Percentiles rank a stretch among this genome's conserved stretches.
Conservation (phyloP, 2,888 invertebrate species). For the Oxystoma pomonae region DNA sequence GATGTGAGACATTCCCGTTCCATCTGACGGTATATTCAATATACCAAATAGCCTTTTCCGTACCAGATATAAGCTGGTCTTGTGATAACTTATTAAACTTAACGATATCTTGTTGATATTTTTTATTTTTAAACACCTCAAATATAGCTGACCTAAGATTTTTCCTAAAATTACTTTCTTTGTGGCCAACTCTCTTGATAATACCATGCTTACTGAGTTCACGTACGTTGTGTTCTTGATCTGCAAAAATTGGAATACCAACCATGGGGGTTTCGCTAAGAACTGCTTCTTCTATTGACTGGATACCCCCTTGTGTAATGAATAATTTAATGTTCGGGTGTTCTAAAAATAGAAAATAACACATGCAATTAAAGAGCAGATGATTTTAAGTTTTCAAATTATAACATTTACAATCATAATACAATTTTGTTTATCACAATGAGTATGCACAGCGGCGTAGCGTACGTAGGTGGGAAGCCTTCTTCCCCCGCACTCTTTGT, state of each 20-base stretch:
- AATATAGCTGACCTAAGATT: background rate
- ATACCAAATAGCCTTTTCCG: slow-evolving; percentile 36
- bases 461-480: no score
- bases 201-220: slow-evolving; percentile 4
- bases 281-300: slow-evolving; percentile 45
- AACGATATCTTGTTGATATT: background rate
- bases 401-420: no score
- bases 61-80: slow-evolving; percentile 34
- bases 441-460: no score
- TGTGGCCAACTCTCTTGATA: slow-evolving; percentile 3
- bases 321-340: slow-evolving; percentile 20
- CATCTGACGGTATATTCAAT: slow-evolving; percentile 36
- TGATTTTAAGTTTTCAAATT: no score
- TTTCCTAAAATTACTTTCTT: slow-evolving; percentile 19
- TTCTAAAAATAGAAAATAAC: slow-evolving; percentile 11
- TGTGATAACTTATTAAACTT: slow-evolving; percentile 14
- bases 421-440: no score
- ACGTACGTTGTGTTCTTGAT: slow-evolving; percentile 31
- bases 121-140: background rate
- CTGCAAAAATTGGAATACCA: slow-evolving; percentile 41
- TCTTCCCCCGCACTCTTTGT: no score
- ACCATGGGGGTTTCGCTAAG: slow-evolving; percentile 42
- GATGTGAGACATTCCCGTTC: slow-evolving; percentile 32
- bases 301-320: slow-evolving; percentile 32
- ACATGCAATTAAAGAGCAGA: no score